A percentile compares a stretch with the other conserved stretches of the same genome.
Evolutionary conservation across 2,113 vertebrate species (phyloP).

Genomic region (Hiodon tergisus): DNA sequence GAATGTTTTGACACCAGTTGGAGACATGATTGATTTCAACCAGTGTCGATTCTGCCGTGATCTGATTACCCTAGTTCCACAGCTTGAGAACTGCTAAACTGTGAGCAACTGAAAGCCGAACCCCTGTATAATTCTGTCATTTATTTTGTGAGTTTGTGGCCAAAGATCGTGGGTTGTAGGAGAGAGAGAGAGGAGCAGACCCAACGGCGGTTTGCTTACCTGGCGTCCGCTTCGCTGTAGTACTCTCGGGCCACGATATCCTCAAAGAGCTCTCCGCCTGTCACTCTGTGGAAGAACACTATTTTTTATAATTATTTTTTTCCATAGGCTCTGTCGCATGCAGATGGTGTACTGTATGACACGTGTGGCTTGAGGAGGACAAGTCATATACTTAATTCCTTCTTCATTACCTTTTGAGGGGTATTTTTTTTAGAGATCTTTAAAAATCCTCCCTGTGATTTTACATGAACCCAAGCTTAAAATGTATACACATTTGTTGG

Average conservation of each 20-base stretch:
- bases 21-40: too few relatives aligned
- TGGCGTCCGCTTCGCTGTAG: constrained; percentile 92
- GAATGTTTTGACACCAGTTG: too few relatives aligned
- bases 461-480: neutral
- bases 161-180: neutral
- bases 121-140: neutral
- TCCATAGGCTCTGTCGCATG: neutral
- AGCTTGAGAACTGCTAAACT: neutral
- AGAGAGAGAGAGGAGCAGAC: neutral
- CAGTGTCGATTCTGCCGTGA: neutral
- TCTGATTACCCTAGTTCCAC: neutral
- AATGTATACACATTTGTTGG: too few relatives aligned
- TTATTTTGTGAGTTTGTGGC: neutral
- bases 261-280: constrained; percentile 90
- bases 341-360: too few relatives aligned
- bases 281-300: constrained; percentile 66
- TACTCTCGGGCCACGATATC: constrained; percentile 92
- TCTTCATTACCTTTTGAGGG: neutral
- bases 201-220: constrained; percentile 56
- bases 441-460: neutral
- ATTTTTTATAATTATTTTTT: neutral
- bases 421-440: neutral
- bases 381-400: neutral
- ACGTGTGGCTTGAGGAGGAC: too few relatives aligned
- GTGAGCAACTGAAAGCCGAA: neutral